Evolutionary conservation across 2,797 vertebrate genomes (phyloP).

Genomic region (Naso thynnoides): DNA sequence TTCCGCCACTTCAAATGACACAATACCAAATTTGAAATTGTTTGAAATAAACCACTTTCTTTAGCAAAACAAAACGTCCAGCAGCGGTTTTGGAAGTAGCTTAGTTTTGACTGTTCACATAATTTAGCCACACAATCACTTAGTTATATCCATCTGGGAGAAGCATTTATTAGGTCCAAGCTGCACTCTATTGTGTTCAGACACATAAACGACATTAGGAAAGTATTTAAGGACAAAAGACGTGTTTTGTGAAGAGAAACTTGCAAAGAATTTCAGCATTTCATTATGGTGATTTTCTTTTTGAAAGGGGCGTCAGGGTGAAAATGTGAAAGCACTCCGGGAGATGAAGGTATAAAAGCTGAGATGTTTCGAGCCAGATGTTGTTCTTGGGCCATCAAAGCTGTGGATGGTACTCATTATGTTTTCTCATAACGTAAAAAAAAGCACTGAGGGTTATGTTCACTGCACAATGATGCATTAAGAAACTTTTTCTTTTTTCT

Average conservation of each 20-base stretch:
- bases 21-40: neutral
- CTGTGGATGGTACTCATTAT: neutral
- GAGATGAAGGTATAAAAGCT: no score
- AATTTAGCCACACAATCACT: constrained; percentile 29
- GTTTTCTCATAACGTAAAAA: neutral
- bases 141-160: neutral
- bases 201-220: constrained; percentile 18
- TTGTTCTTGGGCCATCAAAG: constrained; percentile 13
- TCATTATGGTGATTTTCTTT: constrained; percentile 9
- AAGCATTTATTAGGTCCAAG: constrained; percentile 14
- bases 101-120: constrained; percentile 1
- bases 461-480: neutral
- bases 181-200: constrained; percentile 17
- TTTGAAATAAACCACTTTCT: neutral
- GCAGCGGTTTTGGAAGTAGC: neutral
- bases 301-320: neutral
- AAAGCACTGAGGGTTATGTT: neutral
- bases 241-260: neutral
- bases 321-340: constrained; percentile 24
- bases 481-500: neutral
- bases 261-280: constrained; percentile 18
- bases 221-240: constrained; percentile 23
- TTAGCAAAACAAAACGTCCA: constrained; percentile 17
- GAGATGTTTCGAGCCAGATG: no score
- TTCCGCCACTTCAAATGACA: neutral